A percentile compares a stretch with the other conserved stretches of the same genome.
phyloP scores from a whole-genome alignment of 2,797 vertebrate genomes.

The Orientallactaga sibirica region DNA sequence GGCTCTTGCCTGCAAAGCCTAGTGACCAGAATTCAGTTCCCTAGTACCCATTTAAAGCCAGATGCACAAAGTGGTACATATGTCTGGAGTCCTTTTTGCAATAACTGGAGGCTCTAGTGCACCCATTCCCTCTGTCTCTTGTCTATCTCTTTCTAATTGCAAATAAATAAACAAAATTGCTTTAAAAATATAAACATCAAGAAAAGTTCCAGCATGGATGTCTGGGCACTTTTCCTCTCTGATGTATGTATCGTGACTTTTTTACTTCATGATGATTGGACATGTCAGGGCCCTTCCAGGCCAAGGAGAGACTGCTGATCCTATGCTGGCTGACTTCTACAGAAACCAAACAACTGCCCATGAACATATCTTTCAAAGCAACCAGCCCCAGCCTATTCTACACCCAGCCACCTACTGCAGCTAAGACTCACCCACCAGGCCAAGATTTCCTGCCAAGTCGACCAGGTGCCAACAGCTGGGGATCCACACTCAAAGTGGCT shows the following conservation, averaged over 20 bases:
- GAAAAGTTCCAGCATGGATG: background rate
- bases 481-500: background rate
- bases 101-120: too few species aligned
- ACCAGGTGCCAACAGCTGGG: background rate
- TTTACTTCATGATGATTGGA: constrained; percentile 9
- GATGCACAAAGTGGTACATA: too few species aligned
- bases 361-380: background rate
- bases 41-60: too few species aligned
- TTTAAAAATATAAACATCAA: background rate
- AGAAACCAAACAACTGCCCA: background rate
- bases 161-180: too few species aligned
- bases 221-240: background rate
- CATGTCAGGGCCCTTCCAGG: background rate
- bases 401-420: background rate
- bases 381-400: background rate
- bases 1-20: too few species aligned
- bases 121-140: too few species aligned
- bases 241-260: background rate
- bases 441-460: background rate
- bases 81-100: too few species aligned
- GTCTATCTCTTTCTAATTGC: too few species aligned
- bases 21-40: too few species aligned
- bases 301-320: background rate
- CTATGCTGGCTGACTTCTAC: background rate
- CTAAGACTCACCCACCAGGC: background rate